These are phyloP conservation scores for Trididemnum nubilum DNA, from an alignment of 23 tunicate genomes.

Conservation along the genomic window DNA sequence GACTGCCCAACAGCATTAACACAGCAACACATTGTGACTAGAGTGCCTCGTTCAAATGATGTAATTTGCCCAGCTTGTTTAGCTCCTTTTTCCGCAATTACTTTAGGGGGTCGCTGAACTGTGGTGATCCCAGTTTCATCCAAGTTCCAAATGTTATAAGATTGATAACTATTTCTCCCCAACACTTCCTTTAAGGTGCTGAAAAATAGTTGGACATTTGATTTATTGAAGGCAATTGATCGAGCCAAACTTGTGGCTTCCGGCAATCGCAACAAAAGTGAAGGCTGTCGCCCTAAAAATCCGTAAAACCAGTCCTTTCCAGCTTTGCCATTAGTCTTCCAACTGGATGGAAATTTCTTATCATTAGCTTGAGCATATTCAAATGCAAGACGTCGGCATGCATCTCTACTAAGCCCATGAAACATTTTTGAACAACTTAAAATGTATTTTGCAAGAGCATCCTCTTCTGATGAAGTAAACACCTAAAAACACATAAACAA, in stretches of 20 bases:
- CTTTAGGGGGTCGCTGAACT: conserved; percentile 22
- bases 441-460: conserved; percentile 6
- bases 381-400: conserved; percentile 14
- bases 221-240: conserved; percentile 30
- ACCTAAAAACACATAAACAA: not conserved
- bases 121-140: conserved; percentile 53
- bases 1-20: conserved; percentile 41
- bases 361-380: conserved; percentile 23
- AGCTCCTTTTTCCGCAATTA: conserved; percentile 18
- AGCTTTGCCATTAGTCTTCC: conserved; percentile 21
- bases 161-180: not conserved
- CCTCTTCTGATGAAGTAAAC: conserved; percentile 8
- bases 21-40: conserved; percentile 41
- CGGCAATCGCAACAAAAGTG: conserved; percentile 9
- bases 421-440: conserved; percentile 13
- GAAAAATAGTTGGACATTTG: conserved; percentile 16
- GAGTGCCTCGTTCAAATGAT: conserved; percentile 28
- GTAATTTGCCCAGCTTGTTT: conserved; percentile 44
- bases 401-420: conserved; percentile 4
- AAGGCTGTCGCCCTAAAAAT: too few relatives aligned
- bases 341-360: conserved; percentile 18
- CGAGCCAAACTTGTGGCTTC: conserved; percentile 47
- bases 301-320: conserved; percentile 47
- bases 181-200: conserved; percentile 14
- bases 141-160: conserved; percentile 38